Conservation (phyloP, 2,888 invertebrate species). For the Fragum whitleyi region DNA sequence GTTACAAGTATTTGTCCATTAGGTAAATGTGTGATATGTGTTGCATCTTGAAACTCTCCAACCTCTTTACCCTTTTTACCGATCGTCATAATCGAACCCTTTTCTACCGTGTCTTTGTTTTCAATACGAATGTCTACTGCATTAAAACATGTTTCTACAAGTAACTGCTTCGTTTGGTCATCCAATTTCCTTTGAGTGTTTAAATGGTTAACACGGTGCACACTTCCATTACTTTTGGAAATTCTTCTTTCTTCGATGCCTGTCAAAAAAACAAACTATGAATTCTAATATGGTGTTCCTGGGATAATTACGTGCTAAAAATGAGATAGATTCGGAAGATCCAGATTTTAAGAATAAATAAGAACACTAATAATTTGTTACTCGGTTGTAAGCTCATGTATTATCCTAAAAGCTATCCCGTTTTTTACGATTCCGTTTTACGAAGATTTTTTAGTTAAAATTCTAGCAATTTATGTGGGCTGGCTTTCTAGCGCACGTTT, state of each 20-base stretch:
- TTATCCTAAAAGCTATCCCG: no score
- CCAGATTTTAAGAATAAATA: no score
- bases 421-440: no score
- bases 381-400: no score
- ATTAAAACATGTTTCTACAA: background rate
- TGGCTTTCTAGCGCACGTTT: no score
- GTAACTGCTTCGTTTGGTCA: background rate
- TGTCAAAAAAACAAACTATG: no score
- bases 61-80: conserved; percentile 60
- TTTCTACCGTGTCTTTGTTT: background rate
- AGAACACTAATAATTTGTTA: no score
- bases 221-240: background rate
- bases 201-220: background rate
- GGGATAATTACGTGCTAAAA: no score
- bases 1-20: conserved; percentile 73
- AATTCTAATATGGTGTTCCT: no score
- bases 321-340: no score
- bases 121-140: background rate
- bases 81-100: conserved; percentile 39
- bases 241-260: background rate
- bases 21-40: conserved; percentile 57
- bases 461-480: no score
- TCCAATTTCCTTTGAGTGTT: background rate
- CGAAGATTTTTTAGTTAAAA: no score
- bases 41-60: conserved; percentile 68